Conservation (phyloP, 2,888 invertebrate genomes). For the Erebia aethiops region DNA sequence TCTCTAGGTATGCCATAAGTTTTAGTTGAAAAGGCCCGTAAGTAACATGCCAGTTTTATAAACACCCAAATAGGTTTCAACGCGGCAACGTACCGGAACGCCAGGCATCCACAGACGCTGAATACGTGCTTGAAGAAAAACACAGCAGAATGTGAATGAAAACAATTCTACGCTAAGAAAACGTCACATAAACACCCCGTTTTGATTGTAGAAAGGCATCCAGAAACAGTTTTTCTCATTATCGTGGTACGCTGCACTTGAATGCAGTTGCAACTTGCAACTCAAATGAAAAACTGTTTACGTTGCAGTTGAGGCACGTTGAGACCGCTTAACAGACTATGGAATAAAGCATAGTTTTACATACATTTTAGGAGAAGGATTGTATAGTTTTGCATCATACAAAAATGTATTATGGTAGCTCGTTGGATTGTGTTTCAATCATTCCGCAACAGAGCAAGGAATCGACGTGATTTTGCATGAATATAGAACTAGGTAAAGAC, state of each 20-base stretch:
- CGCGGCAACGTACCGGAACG: neutral
- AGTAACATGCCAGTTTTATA: neutral
- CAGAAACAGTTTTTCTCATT: constrained; percentile 38
- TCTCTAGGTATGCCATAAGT: too few relatives aligned
- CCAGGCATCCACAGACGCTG: constrained; percentile 68
- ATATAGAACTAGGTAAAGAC: too few relatives aligned
- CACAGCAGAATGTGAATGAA: constrained; percentile 49
- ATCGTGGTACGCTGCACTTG: constrained; percentile 32
- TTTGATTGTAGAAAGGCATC: constrained; percentile 45
- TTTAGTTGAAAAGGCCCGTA: too few relatives aligned
- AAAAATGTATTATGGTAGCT: too few relatives aligned
- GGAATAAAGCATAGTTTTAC: too few relatives aligned
- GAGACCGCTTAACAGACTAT: too few relatives aligned
- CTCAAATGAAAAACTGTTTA: constrained; percentile 45
- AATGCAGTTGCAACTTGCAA: constrained; percentile 34
- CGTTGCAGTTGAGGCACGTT: neutral
- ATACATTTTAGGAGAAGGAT: too few relatives aligned
- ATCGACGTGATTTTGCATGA: too few relatives aligned
- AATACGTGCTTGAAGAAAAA: constrained; percentile 62
- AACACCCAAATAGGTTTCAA: neutral
- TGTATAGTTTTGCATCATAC: too few relatives aligned
- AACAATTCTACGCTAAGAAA: constrained; percentile 52
- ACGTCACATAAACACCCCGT: constrained; percentile 53
- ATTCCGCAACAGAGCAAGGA: too few relatives aligned
- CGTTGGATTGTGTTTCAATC: too few relatives aligned